A percentile compares a stretch with the other conserved stretches of the same genome.
phyloP scores from a whole-genome alignment of 2,113 vertebrate genomes.

The Donacobius atricapilla region DNA sequence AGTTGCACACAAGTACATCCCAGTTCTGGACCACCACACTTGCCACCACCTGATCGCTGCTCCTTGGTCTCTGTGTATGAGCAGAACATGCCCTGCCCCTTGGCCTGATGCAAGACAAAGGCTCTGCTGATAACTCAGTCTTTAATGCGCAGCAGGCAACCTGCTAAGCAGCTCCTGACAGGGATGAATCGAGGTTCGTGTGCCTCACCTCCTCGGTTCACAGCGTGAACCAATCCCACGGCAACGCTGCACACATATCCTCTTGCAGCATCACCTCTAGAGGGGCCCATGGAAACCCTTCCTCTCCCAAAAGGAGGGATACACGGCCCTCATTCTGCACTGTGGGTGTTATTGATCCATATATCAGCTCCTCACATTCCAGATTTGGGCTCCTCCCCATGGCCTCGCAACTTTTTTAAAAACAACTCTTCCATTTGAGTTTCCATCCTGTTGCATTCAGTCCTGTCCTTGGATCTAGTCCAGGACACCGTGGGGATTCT shows the following conservation, averaged over 20 bases:
- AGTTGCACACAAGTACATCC: background rate
- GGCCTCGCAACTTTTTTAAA: background rate
- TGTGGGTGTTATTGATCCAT: background rate
- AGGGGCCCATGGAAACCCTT: background rate
- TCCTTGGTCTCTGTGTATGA: background rate
- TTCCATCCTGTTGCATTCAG: background rate
- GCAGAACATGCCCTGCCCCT: background rate
- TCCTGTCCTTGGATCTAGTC: background rate
- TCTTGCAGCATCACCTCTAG: background rate
- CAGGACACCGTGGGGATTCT: background rate
- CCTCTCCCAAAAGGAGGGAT: background rate
- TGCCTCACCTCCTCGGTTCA: background rate
- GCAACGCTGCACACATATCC: accelerated
- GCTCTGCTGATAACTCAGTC: background rate
- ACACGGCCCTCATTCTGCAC: background rate
- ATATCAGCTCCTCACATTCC: background rate
- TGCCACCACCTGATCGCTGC: background rate
- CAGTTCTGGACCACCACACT: background rate
- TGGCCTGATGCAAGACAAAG: accelerated
- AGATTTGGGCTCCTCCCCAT: background rate
- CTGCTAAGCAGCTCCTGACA: background rate
- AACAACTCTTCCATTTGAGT: background rate
- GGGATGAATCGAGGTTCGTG: background rate
- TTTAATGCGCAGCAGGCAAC: background rate
- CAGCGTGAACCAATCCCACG: background rate